Evolutionary conservation across 2,797 vertebrate genomes (phyloP).

Genomic region (Onychomys arenicola): DNA sequence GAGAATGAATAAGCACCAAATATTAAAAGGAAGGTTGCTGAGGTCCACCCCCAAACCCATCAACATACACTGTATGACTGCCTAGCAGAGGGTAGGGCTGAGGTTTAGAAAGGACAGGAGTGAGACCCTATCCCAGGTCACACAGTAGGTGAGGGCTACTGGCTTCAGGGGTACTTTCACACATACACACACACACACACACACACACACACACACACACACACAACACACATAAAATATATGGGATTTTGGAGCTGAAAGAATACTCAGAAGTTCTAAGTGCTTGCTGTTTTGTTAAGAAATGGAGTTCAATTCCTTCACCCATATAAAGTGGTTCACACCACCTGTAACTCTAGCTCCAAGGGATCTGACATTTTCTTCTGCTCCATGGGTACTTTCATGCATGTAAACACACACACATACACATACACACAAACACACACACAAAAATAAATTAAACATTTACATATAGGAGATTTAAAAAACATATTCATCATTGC

Average conservation of each 20-base stretch:
- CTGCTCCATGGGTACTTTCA: neutral
- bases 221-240: neutral
- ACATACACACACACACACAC: no score
- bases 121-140: neutral
- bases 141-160: neutral
- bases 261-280: neutral
- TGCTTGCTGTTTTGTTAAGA: neutral
- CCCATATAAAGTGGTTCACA: neutral
- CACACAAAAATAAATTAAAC: neutral
- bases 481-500: conserved; percentile 12
- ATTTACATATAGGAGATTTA: neutral
- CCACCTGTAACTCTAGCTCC: neutral
- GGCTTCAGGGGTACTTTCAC: no score
- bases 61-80: fast-evolving
- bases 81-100: neutral
- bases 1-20: neutral
- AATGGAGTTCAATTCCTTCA: neutral
- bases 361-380: neutral
- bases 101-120: neutral
- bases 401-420: neutral
- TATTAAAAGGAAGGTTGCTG: neutral
- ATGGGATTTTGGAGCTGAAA: neutral
- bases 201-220: no score
- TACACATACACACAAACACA: neutral
- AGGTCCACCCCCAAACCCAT: neutral